Base-by-base conservation (phyloP, 2,888 invertebrate genomes). In the Odontomyia ornata region DNA sequence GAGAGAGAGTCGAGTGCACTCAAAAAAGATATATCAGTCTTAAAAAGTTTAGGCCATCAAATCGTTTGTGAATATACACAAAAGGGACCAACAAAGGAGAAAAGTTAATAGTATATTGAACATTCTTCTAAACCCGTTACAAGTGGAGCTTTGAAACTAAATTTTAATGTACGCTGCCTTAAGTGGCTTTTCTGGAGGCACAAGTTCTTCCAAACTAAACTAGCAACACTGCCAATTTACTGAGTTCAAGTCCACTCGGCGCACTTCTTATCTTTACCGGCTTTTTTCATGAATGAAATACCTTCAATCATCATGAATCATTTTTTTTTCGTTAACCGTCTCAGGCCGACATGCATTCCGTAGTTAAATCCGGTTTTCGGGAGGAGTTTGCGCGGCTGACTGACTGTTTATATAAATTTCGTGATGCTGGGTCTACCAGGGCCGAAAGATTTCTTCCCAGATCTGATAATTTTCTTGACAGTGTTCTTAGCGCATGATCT, bases 261-360 rank as follows among this genome's bases (percentile, higher is more conserved):
- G 36, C 18, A 65, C 18, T 65, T n/a, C n/a, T 30, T 36, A 65
- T 36, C 36, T 65, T 21, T 21, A 65, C 65, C 65, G 65, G 65
- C 65, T 65, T 65, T 65, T 65, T 65, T 62, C 36, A 65, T 65
- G 65, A 65, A 65, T 65, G 65, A 36, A 65, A 65, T 65, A 65
- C 65, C 65, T 65, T 65, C 27, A 65, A 65, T 65, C 65, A 65
- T 30, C 65, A 65, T 65, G 36, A 65, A 65, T 65, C 65, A 36
- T 65, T 65, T 65, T 65, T 64, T 64, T 23, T 62, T 62, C 36
- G 36, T 36, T 36, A 36, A 36, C 36, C 3, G 36, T 36, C 36
- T 36, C 36, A 36, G 9, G 36, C 9, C 5, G 23, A 1, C 25
- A 62, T 25, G 27, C 62, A 62, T 62, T 62, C 62, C 62, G 62